Evolutionary conservation across 2,888 invertebrate species (phyloP).

Genomic region (Hypolimnas misippus): DNA sequence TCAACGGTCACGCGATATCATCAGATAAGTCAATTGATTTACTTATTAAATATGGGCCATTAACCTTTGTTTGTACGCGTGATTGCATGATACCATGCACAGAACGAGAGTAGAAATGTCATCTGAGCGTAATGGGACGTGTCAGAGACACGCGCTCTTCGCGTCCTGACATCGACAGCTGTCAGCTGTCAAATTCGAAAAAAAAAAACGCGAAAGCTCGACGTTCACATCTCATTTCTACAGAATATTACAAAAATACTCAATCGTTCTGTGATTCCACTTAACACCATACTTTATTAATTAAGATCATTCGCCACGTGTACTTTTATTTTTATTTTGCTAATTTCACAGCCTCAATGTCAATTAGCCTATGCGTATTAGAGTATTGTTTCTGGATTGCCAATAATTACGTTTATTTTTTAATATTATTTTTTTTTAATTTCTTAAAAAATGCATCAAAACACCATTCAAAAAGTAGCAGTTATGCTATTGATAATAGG

Average conservation of each 20-base stretch:
- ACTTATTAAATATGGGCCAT: slow-evolving; percentile 79
- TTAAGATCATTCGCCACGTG: slow-evolving; percentile 76
- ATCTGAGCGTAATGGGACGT: slow-evolving; percentile 45
- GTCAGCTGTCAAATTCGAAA: slow-evolving; percentile 34
- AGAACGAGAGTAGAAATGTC: slow-evolving; percentile 58
- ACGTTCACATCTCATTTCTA: slow-evolving; percentile 48
- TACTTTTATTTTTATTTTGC: slow-evolving; percentile 75
- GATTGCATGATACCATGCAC: slow-evolving; percentile 64
- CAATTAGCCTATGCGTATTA: slow-evolving; percentile 84
- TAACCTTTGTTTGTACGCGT: slow-evolving; percentile 73
- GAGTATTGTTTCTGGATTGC: slow-evolving; percentile 83
- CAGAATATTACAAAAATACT: slow-evolving; percentile 48
- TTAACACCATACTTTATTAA: slow-evolving; percentile 68
- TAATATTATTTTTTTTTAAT: slow-evolving; percentile 51
- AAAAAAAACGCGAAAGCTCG: slow-evolving; percentile 38
- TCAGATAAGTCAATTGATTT: slow-evolving; percentile 72
- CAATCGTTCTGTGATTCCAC: slow-evolving; percentile 66
- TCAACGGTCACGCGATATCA: slow-evolving; percentile 60
- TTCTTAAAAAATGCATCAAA: slow-evolving; percentile 81
- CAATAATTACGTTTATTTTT: slow-evolving; percentile 75
- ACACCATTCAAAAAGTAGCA: slow-evolving; percentile 82
- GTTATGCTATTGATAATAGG: slow-evolving; percentile 78
- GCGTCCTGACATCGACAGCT: slow-evolving; percentile 17
- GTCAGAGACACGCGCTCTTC: slow-evolving; percentile 26
- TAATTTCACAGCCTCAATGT: slow-evolving; percentile 84